These are phyloP conservation scores for Simalia tracyae DNA, from an alignment of 2,797 vertebrate genomes.

Conservation along the genomic window DNA sequence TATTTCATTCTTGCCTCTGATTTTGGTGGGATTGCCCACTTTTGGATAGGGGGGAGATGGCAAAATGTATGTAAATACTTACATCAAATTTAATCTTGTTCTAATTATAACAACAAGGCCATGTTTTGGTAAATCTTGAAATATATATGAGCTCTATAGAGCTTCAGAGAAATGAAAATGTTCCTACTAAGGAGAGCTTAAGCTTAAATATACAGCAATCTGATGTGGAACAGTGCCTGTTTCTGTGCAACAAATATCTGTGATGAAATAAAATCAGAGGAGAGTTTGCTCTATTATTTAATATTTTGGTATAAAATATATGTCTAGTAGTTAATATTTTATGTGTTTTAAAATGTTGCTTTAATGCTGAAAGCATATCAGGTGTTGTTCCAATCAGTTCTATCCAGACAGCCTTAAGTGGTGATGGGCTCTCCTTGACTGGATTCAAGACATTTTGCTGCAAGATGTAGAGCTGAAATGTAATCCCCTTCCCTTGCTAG, in stretches of 20 bases:
- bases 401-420: not conserved
- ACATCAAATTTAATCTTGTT: slow-evolving; percentile 2
- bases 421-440: no score
- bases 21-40: not conserved
- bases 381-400: not conserved
- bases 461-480: not conserved
- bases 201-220: not conserved
- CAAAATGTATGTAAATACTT: fast-evolving
- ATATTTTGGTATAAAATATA: not conserved
- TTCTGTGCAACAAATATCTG: not conserved
- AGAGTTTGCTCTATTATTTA: not conserved
- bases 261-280: not conserved
- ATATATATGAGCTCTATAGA: slow-evolving; percentile 13
- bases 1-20: not conserved
- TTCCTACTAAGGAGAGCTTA: slow-evolving; percentile 18
- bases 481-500: not conserved
- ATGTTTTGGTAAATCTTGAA: not conserved
- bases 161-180: slow-evolving; percentile 38
- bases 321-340: not conserved
- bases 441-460: not conserved
- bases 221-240: not conserved
- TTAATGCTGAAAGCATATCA: not conserved
- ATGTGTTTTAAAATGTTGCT: not conserved
- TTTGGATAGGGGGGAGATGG: not conserved
- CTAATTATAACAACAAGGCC: not conserved